Base-by-base conservation (phyloP, 2,113 vertebrate species). In the Pseudolaguvia tuberculata region DNA sequence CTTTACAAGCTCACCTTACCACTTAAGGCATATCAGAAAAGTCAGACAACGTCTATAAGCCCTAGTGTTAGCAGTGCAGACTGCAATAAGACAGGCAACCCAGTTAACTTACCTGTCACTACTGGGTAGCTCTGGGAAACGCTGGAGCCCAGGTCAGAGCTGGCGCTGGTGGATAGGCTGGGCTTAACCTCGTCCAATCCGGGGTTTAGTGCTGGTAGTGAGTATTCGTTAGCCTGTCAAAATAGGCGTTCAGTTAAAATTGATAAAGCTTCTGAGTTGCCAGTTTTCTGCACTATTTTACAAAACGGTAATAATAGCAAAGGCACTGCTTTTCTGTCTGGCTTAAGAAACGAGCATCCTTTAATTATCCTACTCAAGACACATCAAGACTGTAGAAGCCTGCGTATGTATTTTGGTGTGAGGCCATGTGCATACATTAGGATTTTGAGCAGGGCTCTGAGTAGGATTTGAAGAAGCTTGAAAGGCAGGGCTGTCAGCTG, bases 91-190 rank as follows among this genome's bases (percentile, higher is more conserved):
- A 75, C 75, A 84, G 70, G 48, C 70, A 82, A 80, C 78, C 80
- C 85, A 86, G 79, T 76, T 59, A 82, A 82, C 84, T 86, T 90
- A 91, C 90, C 90, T 90, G 90, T 90, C 83, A 98, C 96, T 86
- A 99, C 97, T 70, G 95, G 96, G 90, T 99, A 99, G 86, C 93
- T 96, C 92, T 99, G 97, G 91, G 97, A 97, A 86, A 99, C 96
- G 76, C 97, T 98, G 91, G 92, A 96, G 85, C 94, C 94, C 89
- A 98, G 93, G 87, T 99, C 97, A 35, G 95, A 94, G 90, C 94
- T 96, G 90, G 93, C 91, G 86, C 95, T 95, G 86, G 91, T 92
- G 88, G 97, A 95, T 88, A 99, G 92, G 93, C 95, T 97, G 67
- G 95, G 96, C 91, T 99, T 99, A 89, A 97, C 96, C 91, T 99